A percentile compares a stretch with the other conserved stretches of the same genome.
Evolutionary conservation across 1,140 invertebrate genomes (phyloP).

Genomic region (Psix sp.): DNA sequence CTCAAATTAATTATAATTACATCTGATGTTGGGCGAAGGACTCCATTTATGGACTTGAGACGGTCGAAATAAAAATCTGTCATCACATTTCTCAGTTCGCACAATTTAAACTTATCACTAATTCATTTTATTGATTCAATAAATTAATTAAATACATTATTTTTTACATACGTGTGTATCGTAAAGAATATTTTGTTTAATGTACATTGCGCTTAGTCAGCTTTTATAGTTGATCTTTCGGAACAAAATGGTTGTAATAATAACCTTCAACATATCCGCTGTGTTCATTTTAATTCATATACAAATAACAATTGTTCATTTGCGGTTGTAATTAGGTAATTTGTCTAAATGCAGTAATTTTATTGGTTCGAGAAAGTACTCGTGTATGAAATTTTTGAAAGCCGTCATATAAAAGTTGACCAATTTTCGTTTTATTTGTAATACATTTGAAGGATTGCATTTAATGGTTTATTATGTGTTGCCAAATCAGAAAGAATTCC

Average conservation of each 20-base stretch:
- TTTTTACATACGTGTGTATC: slow-evolving; percentile 24
- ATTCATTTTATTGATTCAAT: slow-evolving; percentile 45
- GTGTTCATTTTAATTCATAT: too few species aligned
- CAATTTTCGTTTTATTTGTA: slow-evolving; percentile 23
- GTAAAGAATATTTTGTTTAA: slow-evolving; percentile 26
- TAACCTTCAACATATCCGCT: too few species aligned
- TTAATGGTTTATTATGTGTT: slow-evolving; percentile 37
- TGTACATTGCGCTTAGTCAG: slow-evolving; percentile 45
- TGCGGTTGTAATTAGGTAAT: slow-evolving; percentile 30
- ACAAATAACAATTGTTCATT: slow-evolving; percentile 8
- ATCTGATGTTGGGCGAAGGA: too few species aligned
- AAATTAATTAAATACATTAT: slow-evolving; percentile 53
- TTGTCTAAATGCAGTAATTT: slow-evolving; percentile 43
- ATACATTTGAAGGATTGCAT: slow-evolving; percentile 23
- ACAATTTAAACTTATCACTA: slow-evolving; percentile 22
- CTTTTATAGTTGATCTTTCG: too few species aligned
- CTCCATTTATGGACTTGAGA: too few species aligned
- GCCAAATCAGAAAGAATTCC: slow-evolving; percentile 40
- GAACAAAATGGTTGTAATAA: too few species aligned
- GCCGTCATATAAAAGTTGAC: too few species aligned
- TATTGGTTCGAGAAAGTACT: slow-evolving; percentile 22
- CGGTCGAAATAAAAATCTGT: slow-evolving; percentile 12
- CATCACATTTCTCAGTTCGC: slow-evolving; percentile 10
- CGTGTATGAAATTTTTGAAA: slow-evolving; percentile 5
- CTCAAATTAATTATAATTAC: too few species aligned